Evolutionary conservation across 2,797 vertebrate species (phyloP).

Genomic region (Sphaeramia orbicularis): DNA sequence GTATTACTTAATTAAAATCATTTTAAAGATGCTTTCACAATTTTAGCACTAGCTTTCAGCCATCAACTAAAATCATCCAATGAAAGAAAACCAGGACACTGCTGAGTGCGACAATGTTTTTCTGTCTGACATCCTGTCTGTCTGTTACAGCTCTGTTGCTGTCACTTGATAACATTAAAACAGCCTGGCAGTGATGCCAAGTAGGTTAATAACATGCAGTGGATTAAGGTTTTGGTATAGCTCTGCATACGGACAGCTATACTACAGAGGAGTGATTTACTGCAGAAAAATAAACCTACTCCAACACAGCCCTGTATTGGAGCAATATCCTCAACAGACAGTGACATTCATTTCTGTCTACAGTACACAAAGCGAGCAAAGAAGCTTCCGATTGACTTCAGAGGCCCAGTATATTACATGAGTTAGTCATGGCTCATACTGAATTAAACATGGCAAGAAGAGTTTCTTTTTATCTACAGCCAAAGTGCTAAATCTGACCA

Average conservation of each 20-base stretch:
- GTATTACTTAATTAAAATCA: slow-evolving; percentile 16
- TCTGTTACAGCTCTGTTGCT: slow-evolving; percentile 24
- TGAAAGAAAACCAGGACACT: neutral
- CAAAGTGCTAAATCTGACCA: slow-evolving; percentile 81
- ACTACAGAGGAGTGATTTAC: slow-evolving; percentile 54
- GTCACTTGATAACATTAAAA: slow-evolving; percentile 60
- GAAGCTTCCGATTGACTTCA: slow-evolving; percentile 59
- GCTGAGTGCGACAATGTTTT: slow-evolving; percentile 16
- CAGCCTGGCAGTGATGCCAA: slow-evolving; percentile 67
- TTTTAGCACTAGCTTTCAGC: neutral
- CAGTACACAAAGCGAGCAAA: slow-evolving; percentile 46
- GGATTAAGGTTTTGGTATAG: slow-evolving; percentile 72
- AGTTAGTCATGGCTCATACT: slow-evolving; percentile 80
- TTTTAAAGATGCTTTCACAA: neutral
- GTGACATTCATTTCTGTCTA: slow-evolving; percentile 50
- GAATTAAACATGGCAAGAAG: slow-evolving; percentile 80
- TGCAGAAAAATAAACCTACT: slow-evolving; percentile 55
- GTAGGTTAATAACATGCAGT: slow-evolving; percentile 79
- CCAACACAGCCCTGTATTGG: slow-evolving; percentile 22
- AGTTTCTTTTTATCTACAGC: slow-evolving; percentile 81
- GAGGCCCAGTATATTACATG: slow-evolving; percentile 69
- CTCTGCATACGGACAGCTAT: slow-evolving; percentile 29
- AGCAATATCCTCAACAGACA: slow-evolving; percentile 35
- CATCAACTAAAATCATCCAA: neutral
- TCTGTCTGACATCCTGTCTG: slow-evolving; percentile 28